Base-by-base conservation (phyloP, 2,888 invertebrate species). In the Hyppa rectilinea region DNA sequence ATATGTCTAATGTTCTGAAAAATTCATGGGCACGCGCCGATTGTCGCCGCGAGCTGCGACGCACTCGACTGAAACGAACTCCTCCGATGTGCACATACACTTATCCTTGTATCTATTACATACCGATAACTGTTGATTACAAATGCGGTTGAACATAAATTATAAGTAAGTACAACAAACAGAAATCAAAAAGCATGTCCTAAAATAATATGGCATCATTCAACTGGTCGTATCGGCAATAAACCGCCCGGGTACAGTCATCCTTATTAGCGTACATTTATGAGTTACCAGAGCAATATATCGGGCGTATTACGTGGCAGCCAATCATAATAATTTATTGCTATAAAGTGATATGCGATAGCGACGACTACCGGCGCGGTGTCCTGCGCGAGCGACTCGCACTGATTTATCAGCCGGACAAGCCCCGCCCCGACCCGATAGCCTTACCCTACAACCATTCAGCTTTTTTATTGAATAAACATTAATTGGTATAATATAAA, bases 241-340 rank as follows among this genome's bases (percentile, higher is more conserved):
- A 85, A 87, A 85, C 82, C 64, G 76, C 78, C 62, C 59, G 58
- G 64, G 64, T 76, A 78, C 82, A 81, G 72, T 81, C 84, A 84
- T 87, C 86, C 84, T 86, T 85, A 87, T 84, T 80, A 86, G 80
- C 68, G 73, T 66, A 73, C 77, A 84, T 87, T 87, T 86, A 87
- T 78, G 83, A 87, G 78, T 72, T 78, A 65, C 63, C 60, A 53
- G 75, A 59, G 74, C 75, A 75, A 77, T 83, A 79, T 82, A 83
- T 84, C 74, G 75, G 64, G 72, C 71, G 80, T 80, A 73, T 83
- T 82, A 86, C 83, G 85, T 84, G 82, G 80, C 86, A 83, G 76
- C 87, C 89, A 89, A 92, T 93, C 90, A 87, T 87, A 85, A 87
- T 90, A 88, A 92, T 91, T 92, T 92, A 93, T 92, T 87, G 85